Conservation (phyloP, 2,797 vertebrate genomes). For the Propithecus deckenii region DNA sequence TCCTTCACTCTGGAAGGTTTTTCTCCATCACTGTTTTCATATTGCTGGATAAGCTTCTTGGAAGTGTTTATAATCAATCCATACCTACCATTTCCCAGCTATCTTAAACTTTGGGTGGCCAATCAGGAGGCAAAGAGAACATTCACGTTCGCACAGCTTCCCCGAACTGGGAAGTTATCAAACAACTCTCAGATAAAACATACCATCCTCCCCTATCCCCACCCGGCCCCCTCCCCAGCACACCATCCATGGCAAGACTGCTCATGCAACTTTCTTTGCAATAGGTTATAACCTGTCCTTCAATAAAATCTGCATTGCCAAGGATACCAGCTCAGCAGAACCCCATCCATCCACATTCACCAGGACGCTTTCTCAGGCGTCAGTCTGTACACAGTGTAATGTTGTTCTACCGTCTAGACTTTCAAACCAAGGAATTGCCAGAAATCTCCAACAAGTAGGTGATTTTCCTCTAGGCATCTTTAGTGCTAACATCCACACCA, state of each 20-base stretch:
- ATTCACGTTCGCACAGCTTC: background rate
- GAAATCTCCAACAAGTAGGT: background rate
- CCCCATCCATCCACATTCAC: background rate
- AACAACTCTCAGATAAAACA: background rate
- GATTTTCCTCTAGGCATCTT: background rate
- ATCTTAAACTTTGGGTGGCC: conserved; percentile 87
- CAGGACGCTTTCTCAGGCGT: background rate
- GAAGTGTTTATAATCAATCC: conserved; percentile 91
- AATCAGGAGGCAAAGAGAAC: background rate
- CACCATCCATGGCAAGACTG: background rate
- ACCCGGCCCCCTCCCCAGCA: no score
- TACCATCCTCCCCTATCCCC: background rate
- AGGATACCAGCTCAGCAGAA: background rate
- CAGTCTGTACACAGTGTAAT: background rate
- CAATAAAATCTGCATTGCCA: background rate
- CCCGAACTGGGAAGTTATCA: background rate
- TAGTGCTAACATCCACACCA: background rate
- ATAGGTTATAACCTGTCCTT: background rate
- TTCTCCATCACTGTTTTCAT: conserved; percentile 81
- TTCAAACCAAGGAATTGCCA: background rate
- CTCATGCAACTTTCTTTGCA: background rate
- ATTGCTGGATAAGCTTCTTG: conserved; percentile 86
- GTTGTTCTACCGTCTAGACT: background rate
- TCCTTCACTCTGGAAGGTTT: conserved; percentile 87
- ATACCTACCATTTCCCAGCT: conserved; percentile 88